These are phyloP conservation scores for Camponotus pennsylvanicus DNA, from an alignment of 1,140 invertebrate genomes.

Conservation along the genomic window DNA sequence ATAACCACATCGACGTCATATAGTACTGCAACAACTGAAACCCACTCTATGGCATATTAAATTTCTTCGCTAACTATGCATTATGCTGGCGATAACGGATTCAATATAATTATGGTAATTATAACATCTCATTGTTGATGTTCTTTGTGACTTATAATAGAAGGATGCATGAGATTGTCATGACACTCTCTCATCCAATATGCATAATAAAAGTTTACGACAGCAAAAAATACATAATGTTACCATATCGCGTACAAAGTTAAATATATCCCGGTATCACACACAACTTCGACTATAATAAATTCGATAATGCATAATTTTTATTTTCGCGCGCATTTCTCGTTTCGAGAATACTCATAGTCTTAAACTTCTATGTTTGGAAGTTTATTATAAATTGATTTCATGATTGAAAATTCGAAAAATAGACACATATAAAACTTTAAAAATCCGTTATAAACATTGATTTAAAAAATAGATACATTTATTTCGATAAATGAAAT, in stretches of 20 bases:
- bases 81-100: conserved; percentile 29
- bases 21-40: conserved; percentile 32
- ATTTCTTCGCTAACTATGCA: conserved; percentile 59
- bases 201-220: background rate
- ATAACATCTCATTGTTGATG: conserved; percentile 21
- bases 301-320: background rate
- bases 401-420: too few relatives aligned
- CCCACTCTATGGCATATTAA: conserved; percentile 32
- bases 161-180: background rate
- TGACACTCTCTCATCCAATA: background rate
- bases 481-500: background rate
- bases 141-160: conserved; percentile 13
- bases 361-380: background rate
- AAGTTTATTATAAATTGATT: too few relatives aligned
- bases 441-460: too few relatives aligned
- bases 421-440: too few relatives aligned
- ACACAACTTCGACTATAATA: background rate
- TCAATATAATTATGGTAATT: conserved; percentile 46
- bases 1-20: conserved; percentile 26
- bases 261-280: background rate
- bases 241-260: background rate
- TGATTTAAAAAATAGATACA: background rate
- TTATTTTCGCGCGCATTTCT: background rate
- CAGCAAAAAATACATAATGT: background rate
- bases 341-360: background rate